Evolutionary conservation across 2,888 invertebrate species (phyloP), one percentile per base, ranked within the genome.

Genomic region (Brenthis hecate): DNA sequence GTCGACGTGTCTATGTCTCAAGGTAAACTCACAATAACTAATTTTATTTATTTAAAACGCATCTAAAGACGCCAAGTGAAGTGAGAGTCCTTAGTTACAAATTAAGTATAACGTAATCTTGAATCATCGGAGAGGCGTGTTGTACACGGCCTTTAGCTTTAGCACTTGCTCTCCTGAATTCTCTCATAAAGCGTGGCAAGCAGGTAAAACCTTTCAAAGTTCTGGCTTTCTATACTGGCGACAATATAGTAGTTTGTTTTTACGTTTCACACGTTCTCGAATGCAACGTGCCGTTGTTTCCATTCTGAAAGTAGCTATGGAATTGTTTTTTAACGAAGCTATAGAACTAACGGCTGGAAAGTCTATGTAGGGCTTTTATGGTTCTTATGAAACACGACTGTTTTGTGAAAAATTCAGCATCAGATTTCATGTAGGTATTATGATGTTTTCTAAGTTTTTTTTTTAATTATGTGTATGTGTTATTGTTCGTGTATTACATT

Each of bases 211-310:
- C 82, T 83, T 85, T 87, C 83, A 85, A 81, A 80, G 78, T 80
- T 76, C 73, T 73, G 76, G 80, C 83, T 84, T 78, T 78, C 78
- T 76, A 63, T 72, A 66, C 60, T 53, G 48, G 68, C 78, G 81
- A 73, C 77, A 79, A 77, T 79, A 78, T 77, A 78, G 78, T 74
- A 83, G 84, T 87, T 85, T 86, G 85, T 87, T 88, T 87, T 82
- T 86, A 85, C 83, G 83, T 85, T 88, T 88, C 86, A 85, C 87
- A 86, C 86, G 84, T 82, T 77, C 77, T 76, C 78, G 79, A 78
- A 79, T 80, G 77, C 77, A 78, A 80, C 80, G 83, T 83, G 80
- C 78, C 80, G 80, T 80, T 81, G 79, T 84, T 84, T 79, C 78
- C 77, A 80, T 81, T 83, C 81, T 83, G 78, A 55, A 79, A 86